phyloP scores from a whole-genome alignment of 2,113 vertebrate species.

The Thymallus thymallus region DNA sequence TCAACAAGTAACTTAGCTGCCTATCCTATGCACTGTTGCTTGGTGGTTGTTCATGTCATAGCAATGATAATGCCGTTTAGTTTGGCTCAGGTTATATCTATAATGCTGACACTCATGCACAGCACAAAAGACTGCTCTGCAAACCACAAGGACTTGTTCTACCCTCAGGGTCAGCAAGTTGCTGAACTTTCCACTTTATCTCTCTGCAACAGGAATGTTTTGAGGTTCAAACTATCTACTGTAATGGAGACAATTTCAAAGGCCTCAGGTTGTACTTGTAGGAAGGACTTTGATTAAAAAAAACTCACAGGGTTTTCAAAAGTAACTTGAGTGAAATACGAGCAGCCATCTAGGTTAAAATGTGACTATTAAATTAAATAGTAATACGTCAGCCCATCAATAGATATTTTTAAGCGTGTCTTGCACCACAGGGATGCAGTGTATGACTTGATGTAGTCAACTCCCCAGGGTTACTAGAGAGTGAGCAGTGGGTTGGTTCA shows the following conservation, averaged over 20 bases:
- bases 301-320: conserved; percentile 54
- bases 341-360: conserved; percentile 43
- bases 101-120: conserved; percentile 4
- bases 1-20: conserved; percentile 1
- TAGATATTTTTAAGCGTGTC: conserved; percentile 31
- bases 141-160: background rate
- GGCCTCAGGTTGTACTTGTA: no score
- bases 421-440: conserved; percentile 29
- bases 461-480: conserved; percentile 16
- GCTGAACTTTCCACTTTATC: conserved; percentile 14
- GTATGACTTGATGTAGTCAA: conserved; percentile 17
- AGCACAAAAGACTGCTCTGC: background rate
- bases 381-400: conserved; percentile 49
- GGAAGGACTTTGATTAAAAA: conserved; percentile 45
- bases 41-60: background rate
- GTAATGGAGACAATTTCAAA: no score
- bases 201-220: background rate
- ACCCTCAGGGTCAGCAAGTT: conserved; percentile 16
- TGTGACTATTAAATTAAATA: conserved; percentile 36
- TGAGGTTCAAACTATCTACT: conserved; percentile 8
- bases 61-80: background rate
- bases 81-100: conserved; percentile 10
- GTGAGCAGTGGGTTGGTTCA: background rate
- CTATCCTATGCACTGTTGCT: background rate
- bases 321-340: conserved; percentile 52